Evolutionary conservation across 2,797 vertebrate genomes (phyloP).

Genomic region (Monodelphis domestica): DNA sequence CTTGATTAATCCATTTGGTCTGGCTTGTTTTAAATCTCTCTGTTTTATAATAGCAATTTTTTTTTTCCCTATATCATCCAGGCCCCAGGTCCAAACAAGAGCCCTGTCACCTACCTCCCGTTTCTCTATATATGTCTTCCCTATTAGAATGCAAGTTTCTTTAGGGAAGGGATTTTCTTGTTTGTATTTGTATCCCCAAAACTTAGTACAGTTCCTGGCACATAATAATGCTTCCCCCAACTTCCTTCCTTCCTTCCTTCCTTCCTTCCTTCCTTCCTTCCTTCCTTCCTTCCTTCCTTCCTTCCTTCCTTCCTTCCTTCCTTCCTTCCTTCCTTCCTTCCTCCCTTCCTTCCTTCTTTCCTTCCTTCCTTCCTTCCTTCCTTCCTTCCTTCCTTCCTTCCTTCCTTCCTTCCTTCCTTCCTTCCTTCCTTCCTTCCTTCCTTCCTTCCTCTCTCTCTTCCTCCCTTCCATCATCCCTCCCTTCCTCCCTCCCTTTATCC

Average conservation of each 20-base stretch:
- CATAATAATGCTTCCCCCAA: neutral
- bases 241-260: neutral
- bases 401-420: neutral
- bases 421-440: neutral
- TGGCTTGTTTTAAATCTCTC: no score
- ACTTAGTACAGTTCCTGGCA: neutral
- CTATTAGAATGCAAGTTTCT: neutral
- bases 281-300: neutral
- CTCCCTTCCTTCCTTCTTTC: neutral
- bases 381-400: neutral
- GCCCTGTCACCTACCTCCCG: no score
- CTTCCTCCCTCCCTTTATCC: neutral
- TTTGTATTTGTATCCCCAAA: neutral
- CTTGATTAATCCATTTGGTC: no score
- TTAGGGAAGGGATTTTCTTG: neutral
- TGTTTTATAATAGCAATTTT: no score
- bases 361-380: neutral
- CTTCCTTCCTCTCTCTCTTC: neutral
- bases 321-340: neutral
- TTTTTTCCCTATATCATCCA: no score
- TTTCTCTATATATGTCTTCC: neutral
- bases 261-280: neutral
- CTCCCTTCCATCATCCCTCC: neutral
- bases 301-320: neutral
- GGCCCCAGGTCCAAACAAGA: no score